phyloP scores from a whole-genome alignment of 2,797 vertebrate species.

The Chaetodon trifasciatus region DNA sequence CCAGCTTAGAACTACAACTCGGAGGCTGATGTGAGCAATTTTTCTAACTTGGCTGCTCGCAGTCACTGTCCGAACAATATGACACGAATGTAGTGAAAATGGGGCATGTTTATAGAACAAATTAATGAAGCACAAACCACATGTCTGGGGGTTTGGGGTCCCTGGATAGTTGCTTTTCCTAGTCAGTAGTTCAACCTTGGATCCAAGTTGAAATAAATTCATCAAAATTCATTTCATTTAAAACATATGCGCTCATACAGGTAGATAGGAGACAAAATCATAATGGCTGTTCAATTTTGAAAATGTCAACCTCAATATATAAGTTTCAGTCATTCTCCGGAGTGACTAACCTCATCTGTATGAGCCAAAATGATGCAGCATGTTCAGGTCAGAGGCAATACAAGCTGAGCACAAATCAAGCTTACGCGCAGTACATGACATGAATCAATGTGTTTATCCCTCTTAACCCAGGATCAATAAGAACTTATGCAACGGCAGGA shows the following conservation, averaged over 20 bases:
- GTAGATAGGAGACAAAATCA: neutral
- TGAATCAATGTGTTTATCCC: slow-evolving; percentile 42
- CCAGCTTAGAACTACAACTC: no score
- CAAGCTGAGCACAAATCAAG: slow-evolving; percentile 22
- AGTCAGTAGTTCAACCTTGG: neutral
- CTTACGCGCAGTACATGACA: slow-evolving; percentile 23
- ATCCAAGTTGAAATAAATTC: neutral
- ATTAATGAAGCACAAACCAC: neutral
- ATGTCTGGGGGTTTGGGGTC: neutral
- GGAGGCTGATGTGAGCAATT: neutral
- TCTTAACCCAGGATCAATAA: slow-evolving; percentile 39
- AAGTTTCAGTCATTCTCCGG: neutral
- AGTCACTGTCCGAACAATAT: neutral
- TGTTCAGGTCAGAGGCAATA: slow-evolving; percentile 25
- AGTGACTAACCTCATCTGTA: neutral
- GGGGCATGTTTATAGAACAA: neutral
- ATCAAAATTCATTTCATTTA: neutral
- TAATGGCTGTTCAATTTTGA: neutral
- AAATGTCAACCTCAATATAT: neutral
- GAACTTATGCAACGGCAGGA: slow-evolving; percentile 13
- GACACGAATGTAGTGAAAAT: neutral
- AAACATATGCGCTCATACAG: neutral
- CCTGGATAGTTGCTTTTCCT: neutral
- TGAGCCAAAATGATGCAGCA: neutral
- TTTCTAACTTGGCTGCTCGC: neutral